phyloP scores from a whole-genome alignment of 2,113 vertebrate genomes.

The Cavia aperea region DNA sequence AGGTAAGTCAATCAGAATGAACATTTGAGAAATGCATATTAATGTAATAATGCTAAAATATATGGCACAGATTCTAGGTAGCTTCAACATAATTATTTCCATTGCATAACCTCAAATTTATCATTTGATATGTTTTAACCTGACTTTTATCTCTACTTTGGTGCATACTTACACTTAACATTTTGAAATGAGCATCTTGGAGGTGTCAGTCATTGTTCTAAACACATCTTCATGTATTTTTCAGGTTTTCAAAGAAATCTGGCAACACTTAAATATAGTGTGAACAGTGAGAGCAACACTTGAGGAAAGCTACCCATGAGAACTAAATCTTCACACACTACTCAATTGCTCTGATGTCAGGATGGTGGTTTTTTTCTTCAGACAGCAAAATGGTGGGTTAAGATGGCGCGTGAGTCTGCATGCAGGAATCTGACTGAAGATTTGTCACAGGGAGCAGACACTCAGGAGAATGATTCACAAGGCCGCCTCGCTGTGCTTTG shows the following conservation, averaged over 20 bases:
- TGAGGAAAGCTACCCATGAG: not conserved
- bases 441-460: not conserved
- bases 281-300: not conserved
- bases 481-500: not conserved
- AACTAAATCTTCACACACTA: not conserved
- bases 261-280: not conserved
- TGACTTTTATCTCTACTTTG: not conserved
- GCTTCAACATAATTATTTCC: not conserved
- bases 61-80: not conserved
- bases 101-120: not conserved
- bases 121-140: not conserved
- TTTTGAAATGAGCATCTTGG: not conserved
- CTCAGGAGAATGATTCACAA: not conserved
- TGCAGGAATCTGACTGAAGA: not conserved
- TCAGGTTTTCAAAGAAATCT: not conserved
- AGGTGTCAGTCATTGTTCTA: not conserved
- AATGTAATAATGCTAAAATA: not conserved
- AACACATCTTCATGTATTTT: not conserved
- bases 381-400: not conserved
- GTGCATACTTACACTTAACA: not conserved
- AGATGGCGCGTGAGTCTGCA: not conserved
- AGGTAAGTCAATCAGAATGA: not conserved
- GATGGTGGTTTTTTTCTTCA: not conserved
- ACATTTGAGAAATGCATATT: not conserved
- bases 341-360: not conserved